These are phyloP conservation scores for Bufo gargarizans DNA, from an alignment of 2,113 vertebrate genomes.

Conservation along the genomic window DNA sequence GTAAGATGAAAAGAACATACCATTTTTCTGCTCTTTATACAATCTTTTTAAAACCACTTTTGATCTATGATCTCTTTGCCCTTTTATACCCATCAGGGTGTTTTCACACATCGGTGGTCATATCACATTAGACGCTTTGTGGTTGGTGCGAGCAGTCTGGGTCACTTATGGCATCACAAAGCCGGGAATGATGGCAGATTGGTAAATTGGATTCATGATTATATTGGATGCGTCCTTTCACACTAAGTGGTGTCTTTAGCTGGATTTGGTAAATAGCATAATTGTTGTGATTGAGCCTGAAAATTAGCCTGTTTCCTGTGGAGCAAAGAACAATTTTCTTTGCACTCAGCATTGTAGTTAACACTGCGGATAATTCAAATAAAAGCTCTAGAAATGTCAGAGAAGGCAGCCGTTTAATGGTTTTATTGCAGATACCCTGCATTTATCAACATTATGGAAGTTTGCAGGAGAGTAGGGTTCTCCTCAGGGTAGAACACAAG, in stretches of 20 bases:
- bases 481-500: neutral
- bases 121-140: neutral
- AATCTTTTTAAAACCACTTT: neutral
- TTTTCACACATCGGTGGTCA: neutral
- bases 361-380: slow-evolving; percentile 1
- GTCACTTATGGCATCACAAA: neutral
- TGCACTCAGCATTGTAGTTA: neutral
- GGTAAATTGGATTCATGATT: neutral
- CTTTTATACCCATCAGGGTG: neutral
- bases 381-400: neutral
- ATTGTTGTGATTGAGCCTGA: slow-evolving; percentile 14
- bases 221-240: neutral
- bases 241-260: slow-evolving; percentile 10
- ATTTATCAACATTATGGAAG: neutral
- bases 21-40: neutral
- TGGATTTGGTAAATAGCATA: neutral
- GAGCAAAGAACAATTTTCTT: neutral
- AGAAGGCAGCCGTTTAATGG: neutral
- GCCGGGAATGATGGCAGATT: neutral
- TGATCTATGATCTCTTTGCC: neutral
- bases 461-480: neutral
- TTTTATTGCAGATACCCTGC: neutral
- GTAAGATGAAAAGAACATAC: neutral
- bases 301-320: neutral
- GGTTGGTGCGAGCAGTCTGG: neutral